phyloP scores from a whole-genome alignment of 2,888 invertebrate genomes.

The Phengaris alcon region DNA sequence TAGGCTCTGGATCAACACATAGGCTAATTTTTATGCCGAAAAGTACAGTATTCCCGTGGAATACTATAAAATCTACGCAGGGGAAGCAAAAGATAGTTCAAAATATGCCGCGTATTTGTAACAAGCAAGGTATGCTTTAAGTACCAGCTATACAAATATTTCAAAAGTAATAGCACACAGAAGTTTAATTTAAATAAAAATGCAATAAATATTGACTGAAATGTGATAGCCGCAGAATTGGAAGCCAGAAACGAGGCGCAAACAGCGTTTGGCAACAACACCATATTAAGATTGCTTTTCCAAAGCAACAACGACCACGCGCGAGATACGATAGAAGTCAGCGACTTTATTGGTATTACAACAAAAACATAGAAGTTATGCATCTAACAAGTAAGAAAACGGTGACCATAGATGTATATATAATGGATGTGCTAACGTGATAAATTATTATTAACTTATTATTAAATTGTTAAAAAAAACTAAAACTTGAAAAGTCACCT shows the following conservation, averaged over 20 bases:
- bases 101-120: background rate
- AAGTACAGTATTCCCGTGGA: too few relatives aligned
- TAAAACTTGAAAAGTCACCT: too few relatives aligned
- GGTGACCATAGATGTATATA: conserved; percentile 48
- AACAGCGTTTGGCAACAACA: conserved; percentile 72
- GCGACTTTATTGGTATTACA: conserved; percentile 68
- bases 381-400: conserved; percentile 56
- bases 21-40: too few relatives aligned
- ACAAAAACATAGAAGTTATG: conserved; percentile 44
- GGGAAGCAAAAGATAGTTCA: too few relatives aligned
- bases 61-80: too few relatives aligned
- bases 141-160: conserved; percentile 17
- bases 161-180: conserved; percentile 22
- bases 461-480: too few relatives aligned
- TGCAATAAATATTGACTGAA: conserved; percentile 38
- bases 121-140: background rate
- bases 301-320: conserved; percentile 59
- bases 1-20: too few relatives aligned
- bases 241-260: conserved; percentile 45
- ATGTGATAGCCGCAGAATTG: conserved; percentile 39
- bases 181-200: conserved; percentile 29
- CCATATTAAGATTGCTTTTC: conserved; percentile 74
- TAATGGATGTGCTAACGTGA: background rate
- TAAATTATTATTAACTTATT: background rate
- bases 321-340: conserved; percentile 70